These are phyloP conservation scores for Limosa lapponica DNA, from an alignment of 2,797 vertebrate genomes.

Conservation along the genomic window DNA sequence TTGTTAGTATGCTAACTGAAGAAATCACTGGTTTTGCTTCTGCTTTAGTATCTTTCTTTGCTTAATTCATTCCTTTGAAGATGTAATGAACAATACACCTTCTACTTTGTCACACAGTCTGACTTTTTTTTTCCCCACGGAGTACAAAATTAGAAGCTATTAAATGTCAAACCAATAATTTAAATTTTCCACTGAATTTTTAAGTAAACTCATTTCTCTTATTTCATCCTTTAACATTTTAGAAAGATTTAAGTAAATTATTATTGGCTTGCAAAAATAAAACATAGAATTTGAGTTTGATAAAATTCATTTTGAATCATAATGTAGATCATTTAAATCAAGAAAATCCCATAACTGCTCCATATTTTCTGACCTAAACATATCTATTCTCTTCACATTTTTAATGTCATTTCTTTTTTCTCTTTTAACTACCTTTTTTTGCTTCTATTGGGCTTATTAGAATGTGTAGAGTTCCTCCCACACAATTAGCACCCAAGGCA, in stretches of 20 bases:
- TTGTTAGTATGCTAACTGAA: neutral
- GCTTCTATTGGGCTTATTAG: neutral
- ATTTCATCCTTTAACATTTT: neutral
- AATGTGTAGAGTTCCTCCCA: neutral
- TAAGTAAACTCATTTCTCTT: neutral
- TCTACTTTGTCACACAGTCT: fast-evolving
- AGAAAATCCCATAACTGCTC: neutral
- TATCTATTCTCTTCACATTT: neutral
- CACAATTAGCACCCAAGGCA: neutral
- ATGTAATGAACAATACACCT: neutral
- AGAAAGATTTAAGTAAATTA: neutral
- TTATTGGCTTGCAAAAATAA: neutral
- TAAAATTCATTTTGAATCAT: neutral
- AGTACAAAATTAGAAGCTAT: neutral
- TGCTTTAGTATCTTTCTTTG: neutral
- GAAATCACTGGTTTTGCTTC: neutral
- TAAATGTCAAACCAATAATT: neutral
- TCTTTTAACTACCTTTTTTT: neutral
- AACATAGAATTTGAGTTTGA: neutral
- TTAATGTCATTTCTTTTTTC: neutral
- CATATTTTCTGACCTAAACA: neutral
- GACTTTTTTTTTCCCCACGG: neutral
- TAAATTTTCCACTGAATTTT: neutral
- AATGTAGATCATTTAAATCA: neutral
- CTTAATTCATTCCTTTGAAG: neutral